Evolutionary conservation across 2,797 vertebrate genomes (phyloP).

Genomic region (Helicolenus hilgendorfi): DNA sequence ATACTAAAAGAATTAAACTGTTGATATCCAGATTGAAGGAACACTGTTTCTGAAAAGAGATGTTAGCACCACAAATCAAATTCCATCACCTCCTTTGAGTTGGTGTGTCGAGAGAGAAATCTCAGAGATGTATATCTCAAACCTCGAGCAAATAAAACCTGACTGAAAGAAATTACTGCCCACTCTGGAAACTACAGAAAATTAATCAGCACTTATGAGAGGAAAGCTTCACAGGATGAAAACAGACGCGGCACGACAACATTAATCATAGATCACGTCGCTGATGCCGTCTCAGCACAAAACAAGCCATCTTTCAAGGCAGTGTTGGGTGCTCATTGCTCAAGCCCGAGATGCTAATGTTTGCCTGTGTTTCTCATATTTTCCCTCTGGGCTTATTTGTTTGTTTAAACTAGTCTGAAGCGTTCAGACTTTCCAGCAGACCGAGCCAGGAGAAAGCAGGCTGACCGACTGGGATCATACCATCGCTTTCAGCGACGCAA

Average conservation of each 20-base stretch:
- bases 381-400: conserved; percentile 73
- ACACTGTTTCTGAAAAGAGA: background rate
- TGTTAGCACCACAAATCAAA: background rate
- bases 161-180: conserved; percentile 38
- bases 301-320: conserved; percentile 55
- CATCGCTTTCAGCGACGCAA: conserved; percentile 40
- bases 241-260: conserved; percentile 27
- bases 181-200: conserved; percentile 44
- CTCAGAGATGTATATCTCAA: conserved; percentile 17
- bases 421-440: conserved; percentile 76
- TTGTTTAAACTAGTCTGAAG: conserved; percentile 76
- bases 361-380: conserved; percentile 52
- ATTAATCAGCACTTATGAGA: conserved; percentile 42
- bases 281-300: conserved; percentile 58
- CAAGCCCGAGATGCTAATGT: conserved; percentile 55
- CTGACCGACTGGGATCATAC: conserved; percentile 21
- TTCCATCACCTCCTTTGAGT: background rate
- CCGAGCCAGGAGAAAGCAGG: conserved; percentile 65
- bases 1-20: background rate
- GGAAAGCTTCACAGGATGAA: conserved; percentile 28
- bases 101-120: background rate
- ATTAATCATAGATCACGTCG: conserved; percentile 56
- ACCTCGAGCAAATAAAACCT: conserved; percentile 14
- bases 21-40: background rate
- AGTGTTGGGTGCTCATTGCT: conserved; percentile 51